Conservation (phyloP, 2,888 invertebrate species). For the Troides helena region DNA sequence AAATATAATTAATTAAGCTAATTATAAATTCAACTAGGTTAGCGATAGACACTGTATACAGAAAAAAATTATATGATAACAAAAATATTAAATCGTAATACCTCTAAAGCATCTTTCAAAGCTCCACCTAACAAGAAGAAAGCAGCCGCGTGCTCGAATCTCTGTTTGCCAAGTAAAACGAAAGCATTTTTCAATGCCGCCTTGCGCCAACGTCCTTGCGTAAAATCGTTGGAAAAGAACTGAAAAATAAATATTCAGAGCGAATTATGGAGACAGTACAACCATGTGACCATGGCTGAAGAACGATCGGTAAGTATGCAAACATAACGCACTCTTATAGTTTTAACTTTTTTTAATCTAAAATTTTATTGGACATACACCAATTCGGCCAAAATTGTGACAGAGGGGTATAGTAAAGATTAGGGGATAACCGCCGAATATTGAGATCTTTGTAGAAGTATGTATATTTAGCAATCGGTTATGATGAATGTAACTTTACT, state of each 20-base stretch:
- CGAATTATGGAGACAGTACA: not conserved
- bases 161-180: slow-evolving; percentile 95
- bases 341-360: too few species aligned
- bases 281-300: too few species aligned
- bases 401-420: too few species aligned
- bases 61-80: not conserved
- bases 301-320: too few species aligned
- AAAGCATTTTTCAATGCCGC: slow-evolving; percentile 99
- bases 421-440: too few species aligned
- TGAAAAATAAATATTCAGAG: slow-evolving; percentile 37
- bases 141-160: slow-evolving; percentile 98
- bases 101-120: slow-evolving; percentile 96
- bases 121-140: slow-evolving; percentile 98
- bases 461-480: too few species aligned
- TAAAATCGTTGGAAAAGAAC: slow-evolving; percentile 97
- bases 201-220: slow-evolving; percentile 96
- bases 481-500: too few species aligned
- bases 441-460: too few species aligned
- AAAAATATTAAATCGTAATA: slow-evolving; percentile 46
- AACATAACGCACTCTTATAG: too few species aligned
- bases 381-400: too few species aligned
- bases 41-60: not conserved
- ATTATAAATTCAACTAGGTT: not conserved
- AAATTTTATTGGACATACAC: too few species aligned
- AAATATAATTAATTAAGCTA: too few species aligned